Base-by-base conservation (phyloP, 1,140 invertebrate genomes). In the Sipha flava region DNA sequence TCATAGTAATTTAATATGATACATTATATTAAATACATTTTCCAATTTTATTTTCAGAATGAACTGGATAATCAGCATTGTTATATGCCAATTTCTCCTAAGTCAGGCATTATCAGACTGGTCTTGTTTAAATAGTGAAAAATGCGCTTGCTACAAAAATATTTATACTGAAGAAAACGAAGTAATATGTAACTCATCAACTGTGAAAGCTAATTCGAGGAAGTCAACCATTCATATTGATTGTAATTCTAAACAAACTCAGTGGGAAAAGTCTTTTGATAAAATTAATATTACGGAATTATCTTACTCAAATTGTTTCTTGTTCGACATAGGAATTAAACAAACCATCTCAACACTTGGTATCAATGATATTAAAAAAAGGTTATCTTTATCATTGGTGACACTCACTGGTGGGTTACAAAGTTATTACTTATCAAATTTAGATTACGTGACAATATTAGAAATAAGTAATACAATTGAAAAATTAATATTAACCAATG, bases 401-500 rank as follows among this genome's bases (percentile, higher is more conserved):
- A 59, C 26, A 59, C 52, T 77, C 7, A 40, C 57, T 12, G 21
- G 21, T 43, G 59, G 52, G 57, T 26, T 77, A 40, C 16, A 57
- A 43, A 57, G 16, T 43, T 6, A 10, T 77, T 77, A 77, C 34
- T 45, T 77, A 3, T 77, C 52, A 45, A 77, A 59, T 43, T 57
- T 77, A 12, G 29, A 59, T 4, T 59, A 16, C 29, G 21, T 77
- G 0, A n/a, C 23, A 9, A 12, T 18, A 1, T 77, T 77, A 40
- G 31, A 57, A 29, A 77, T 77, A 43, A 59, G 21, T 26, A 18
- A 26, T 26, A 31, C 73, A 64, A 64, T 18, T 29, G 4, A 10
- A 34, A 75, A 52, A 43, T 57, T 77, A 57, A 59, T 26, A 18
- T 54, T 77, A 40, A 77, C 73, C n/a, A 77, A 77, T 77, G 49